Percentiles rank a stretch among this genome's conserved stretches.
phyloP scores from a whole-genome alignment of 92 coral and sea anemone species.

The Zoanthus gigantus region DNA sequence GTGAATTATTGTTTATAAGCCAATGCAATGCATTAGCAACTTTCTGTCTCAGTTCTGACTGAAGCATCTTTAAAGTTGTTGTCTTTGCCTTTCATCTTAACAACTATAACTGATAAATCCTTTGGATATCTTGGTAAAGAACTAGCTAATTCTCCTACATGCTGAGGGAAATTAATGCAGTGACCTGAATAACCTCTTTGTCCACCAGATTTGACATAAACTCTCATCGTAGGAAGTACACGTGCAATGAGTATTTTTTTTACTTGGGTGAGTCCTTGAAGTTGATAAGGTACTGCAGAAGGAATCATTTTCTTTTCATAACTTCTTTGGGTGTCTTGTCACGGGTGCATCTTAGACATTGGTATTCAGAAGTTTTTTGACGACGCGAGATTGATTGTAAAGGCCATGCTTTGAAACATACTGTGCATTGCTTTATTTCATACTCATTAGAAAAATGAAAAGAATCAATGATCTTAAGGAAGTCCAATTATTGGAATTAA shows the following conservation, averaged over 20 bases:
- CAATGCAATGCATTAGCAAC: constrained; percentile 34
- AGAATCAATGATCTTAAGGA: too few species aligned
- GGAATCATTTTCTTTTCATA: constrained; percentile 77
- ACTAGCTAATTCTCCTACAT: constrained; percentile 66
- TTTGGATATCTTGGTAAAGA: constrained; percentile 20
- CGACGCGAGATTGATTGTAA: too few species aligned
- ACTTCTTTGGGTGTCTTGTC: constrained; percentile 69
- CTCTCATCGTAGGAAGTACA: constrained; percentile 74
- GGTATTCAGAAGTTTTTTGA: constrained; percentile 11
- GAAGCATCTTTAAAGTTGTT: constrained; percentile 68
- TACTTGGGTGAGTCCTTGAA: constrained; percentile 72
- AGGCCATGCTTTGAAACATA: too few species aligned
- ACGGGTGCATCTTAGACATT: constrained; percentile 65
- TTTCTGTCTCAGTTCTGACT: constrained; percentile 59
- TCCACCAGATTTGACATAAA: constrained; percentile 77
- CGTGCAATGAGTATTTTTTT: constrained; percentile 80
- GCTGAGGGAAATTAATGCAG: constrained; percentile 68
- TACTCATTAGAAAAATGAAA: too few species aligned
- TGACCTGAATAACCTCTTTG: constrained; percentile 50
- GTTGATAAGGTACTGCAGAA: constrained; percentile 65
- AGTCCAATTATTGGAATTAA: too few species aligned
- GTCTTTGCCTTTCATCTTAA: constrained; percentile 18
- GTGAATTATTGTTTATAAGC: constrained; percentile 65
- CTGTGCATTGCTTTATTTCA: too few species aligned
- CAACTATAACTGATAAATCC: constrained; percentile 76